Evolutionary conservation across 53 echinoderm and acorn worm genomes (phyloP).

Genomic region (Temnopleurus reevesii): DNA sequence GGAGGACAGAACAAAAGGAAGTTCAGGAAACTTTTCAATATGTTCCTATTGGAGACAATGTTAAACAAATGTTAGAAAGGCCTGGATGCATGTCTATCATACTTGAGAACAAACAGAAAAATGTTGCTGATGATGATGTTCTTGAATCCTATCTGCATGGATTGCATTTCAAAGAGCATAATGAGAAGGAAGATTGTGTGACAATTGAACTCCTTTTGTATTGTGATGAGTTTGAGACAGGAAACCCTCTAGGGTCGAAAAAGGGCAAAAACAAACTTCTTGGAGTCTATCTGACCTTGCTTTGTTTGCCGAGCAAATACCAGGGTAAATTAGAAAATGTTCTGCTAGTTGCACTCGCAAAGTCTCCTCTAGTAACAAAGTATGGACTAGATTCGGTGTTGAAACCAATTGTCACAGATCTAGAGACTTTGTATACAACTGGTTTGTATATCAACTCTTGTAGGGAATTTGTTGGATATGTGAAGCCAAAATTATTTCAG

Average conservation of each 20-base stretch:
- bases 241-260: conserved; percentile 3
- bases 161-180: background rate
- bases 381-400: background rate
- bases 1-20: conserved; percentile 46
- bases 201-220: background rate
- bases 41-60: background rate
- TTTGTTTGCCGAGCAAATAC: background rate
- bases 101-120: background rate
- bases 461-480: background rate
- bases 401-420: background rate
- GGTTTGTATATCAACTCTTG: background rate
- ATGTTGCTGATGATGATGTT: background rate
- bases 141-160: background rate
- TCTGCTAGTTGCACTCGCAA: conserved; percentile 2
- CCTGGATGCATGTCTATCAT: conserved; percentile 31
- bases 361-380: background rate
- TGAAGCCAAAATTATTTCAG: background rate
- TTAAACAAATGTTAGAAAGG: background rate
- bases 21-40: conserved; percentile 40
- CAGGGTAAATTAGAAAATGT: background rate
- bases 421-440: background rate
- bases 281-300: background rate
- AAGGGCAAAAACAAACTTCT: conserved; percentile 5
- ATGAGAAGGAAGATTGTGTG: background rate
- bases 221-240: conserved; percentile 29